Evolutionary conservation across 2,113 vertebrate species (phyloP), one percentile per base, ranked within the genome.

Genomic region (Semnornis frantzii): DNA sequence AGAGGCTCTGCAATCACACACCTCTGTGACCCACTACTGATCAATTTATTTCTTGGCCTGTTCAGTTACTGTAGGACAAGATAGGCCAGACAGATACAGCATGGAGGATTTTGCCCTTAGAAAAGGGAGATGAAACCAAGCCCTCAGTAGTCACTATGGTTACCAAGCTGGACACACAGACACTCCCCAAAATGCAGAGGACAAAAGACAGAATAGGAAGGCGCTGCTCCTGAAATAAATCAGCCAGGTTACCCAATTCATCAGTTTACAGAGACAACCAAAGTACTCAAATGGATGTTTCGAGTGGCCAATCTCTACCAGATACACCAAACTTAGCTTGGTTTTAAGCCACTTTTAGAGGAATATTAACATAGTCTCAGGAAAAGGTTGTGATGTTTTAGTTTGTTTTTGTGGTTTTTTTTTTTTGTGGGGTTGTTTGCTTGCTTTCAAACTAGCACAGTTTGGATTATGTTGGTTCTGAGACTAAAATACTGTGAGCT

Each of bases 1-100:
- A 3, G 42, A 30, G n/a, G 30, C 63, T 52, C 50, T 48, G 25
- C 52, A 68, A 30, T 42, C 66, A 50, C 54, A 23, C 18, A 48
- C 5, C 20, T 15, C 15, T 0, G 28, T 6, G 44, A 54, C 19
- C 23, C 82, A 20, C 33, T 14, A 3, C 37, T 9, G 12, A 5
- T 3, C 64, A 58, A 7, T 27, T 28, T 18, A 17, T 10, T 1
- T 68, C 21, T 65, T 2, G 28, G 4, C 20, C 60, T 50, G 23
- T 50, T 57, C 73, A 86, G 6, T 3, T n/a, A 46, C 21, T 30
- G 14, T 10, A 31, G 34, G 19, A 30, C 1, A 4, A 33, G 48
- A 21, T 2, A 25, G 23, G 16, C 13, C 31, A 75, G 58, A 42
- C 4, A 24, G 19, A 28, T 6, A n/a, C 10, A 65, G n/a, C 42